Percentiles rank a stretch among this genome's conserved stretches.
phyloP scores from a whole-genome alignment of 2,113 vertebrate species.

The Ciconia maguari region DNA sequence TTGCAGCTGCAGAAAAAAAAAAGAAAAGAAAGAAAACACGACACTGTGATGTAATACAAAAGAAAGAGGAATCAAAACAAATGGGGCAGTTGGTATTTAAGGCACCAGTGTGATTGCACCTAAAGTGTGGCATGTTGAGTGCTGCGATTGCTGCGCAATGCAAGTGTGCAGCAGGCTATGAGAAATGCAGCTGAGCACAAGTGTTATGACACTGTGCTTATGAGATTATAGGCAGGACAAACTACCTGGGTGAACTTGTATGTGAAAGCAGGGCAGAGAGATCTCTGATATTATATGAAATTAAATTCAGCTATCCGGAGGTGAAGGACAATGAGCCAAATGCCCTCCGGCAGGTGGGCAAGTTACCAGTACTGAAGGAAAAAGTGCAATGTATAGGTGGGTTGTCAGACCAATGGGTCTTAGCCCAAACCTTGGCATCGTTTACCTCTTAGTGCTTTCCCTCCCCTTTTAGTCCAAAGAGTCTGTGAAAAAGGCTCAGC shows the following conservation, averaged over 20 bases:
- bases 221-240: not conserved
- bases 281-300: not conserved
- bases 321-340: not conserved
- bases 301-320: not conserved
- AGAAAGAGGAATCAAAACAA: not conserved
- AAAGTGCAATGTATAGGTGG: not conserved
- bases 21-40: too few species aligned
- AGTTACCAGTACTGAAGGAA: not conserved
- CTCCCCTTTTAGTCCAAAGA: not conserved
- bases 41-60: not conserved
- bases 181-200: not conserved
- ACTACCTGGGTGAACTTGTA: not conserved
- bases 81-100: not conserved
- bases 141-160: not conserved
- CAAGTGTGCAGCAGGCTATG: not conserved
- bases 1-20: not conserved
- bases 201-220: rapidly evolving
- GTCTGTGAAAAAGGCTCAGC: not conserved
- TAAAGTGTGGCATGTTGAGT: not conserved
- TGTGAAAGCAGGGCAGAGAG: not conserved
- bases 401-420: not conserved
- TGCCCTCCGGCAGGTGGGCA: not conserved
- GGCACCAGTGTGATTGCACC: not conserved
- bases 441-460: not conserved
- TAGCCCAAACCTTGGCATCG: not conserved